Conservation (phyloP, 2,888 invertebrate species). For the Acleris literana region DNA sequence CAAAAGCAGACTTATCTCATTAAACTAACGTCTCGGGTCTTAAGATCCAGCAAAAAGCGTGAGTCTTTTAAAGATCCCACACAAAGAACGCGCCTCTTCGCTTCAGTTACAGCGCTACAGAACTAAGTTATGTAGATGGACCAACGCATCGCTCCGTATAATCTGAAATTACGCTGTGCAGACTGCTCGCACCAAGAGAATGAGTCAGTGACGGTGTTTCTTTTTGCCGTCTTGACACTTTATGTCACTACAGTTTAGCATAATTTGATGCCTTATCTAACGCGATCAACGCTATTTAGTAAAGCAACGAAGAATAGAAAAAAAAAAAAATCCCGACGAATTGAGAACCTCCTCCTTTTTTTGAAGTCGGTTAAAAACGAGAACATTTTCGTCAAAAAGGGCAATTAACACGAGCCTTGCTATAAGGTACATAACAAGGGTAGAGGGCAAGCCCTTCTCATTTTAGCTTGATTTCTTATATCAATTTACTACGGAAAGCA, state of each 20-base stretch:
- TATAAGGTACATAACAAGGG: not conserved
- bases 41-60: slow-evolving; percentile 5
- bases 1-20: not conserved
- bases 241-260: slow-evolving; percentile 4
- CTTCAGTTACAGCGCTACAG: not conserved
- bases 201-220: slow-evolving; percentile 6
- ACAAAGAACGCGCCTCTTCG: slow-evolving; percentile 9
- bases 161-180: slow-evolving; percentile 50
- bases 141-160: slow-evolving; percentile 36
- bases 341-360: too few relatives aligned
- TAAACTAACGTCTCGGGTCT: slow-evolving; percentile 9
- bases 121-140: slow-evolving; percentile 29
- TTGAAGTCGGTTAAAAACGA: too few relatives aligned
- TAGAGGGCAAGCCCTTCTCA: not conserved
- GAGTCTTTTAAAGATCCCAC: slow-evolving; percentile 8
- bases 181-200: slow-evolving; percentile 38
- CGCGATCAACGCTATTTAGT: not conserved
- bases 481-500: slow-evolving; percentile 8
- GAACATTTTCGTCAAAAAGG: not conserved
- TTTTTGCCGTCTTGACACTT: not conserved
- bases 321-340: too few relatives aligned
- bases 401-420: not conserved
- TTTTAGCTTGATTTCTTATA: slow-evolving; percentile 5
- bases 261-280: not conserved
- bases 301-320: not conserved